Base-by-base conservation (phyloP, 2,797 vertebrate genomes). In the Cetoscarus ocellatus region DNA sequence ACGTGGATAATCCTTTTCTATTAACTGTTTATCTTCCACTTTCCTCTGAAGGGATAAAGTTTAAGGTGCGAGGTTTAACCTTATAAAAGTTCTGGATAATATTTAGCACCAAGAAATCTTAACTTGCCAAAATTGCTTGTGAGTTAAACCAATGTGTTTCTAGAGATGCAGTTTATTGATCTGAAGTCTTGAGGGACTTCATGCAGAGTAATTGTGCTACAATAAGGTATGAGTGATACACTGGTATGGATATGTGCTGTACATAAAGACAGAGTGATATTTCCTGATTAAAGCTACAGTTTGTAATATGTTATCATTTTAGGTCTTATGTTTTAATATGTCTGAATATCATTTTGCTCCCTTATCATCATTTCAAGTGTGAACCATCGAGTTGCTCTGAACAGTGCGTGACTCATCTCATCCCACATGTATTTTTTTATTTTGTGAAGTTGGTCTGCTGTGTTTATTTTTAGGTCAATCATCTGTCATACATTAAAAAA, bases 351-450 rank as follows among this genome's bases (percentile, higher is more conserved):
- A 71, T 76, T 38, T 42, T 10, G 34, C 36, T 62, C 63, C 18
- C 38, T 73, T 67, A 56, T 71, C 60, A 55, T 82, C 34, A 54
- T 27, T 75, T 8, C 54, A 52, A 65, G 56, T 67, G 56, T 75
- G 69, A 79, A 77, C 54, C 62, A 74, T 45, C 53, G 66, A 78
- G 74, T 62, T 84, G 72, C 44, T 79, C 59, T 63, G 66, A 65
- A 56, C 79, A 72, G 63, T 53, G 67, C 7, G 45, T 90, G 87
- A 91, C 44, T 92, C 90, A 91, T 86, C 58, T 59, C 83, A 85
- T 80, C 89, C 89, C 89, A 89, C 91, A 77, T 79, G 70, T 75
- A 86, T 87, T 73, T 79, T 75, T 76, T 74, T 55, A 70, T 90
- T 86, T 84, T 72, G 57, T 17, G 12, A 77, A 82, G 77, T 80